Percentiles rank a stretch among this genome's conserved stretches.
Evolutionary conservation across 2,888 invertebrate species (phyloP).

Genomic region (Tipula unca): DNA sequence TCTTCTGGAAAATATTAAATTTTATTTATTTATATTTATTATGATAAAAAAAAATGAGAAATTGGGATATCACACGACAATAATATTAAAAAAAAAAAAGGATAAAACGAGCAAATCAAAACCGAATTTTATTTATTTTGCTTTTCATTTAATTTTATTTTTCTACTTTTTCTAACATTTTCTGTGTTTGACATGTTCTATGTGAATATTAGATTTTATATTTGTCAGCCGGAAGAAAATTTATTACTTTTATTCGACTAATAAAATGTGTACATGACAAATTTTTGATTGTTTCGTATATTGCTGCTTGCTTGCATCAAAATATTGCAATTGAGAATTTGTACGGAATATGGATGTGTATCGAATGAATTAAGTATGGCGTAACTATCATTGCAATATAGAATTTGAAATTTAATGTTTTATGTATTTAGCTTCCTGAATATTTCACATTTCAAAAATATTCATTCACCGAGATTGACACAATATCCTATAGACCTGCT

Average conservation of each 20-base stretch:
- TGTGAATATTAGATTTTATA: not conserved
- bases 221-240: not conserved
- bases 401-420: no score
- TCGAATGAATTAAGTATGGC: not conserved
- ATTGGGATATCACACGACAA: constrained; percentile 8
- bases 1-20: not conserved
- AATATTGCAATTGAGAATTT: not conserved
- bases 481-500: no score
- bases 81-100: not conserved
- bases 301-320: not conserved
- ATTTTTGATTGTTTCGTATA: not conserved
- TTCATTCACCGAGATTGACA: no score
- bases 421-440: no score
- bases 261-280: not conserved
- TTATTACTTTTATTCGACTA: not conserved
- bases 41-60: not conserved
- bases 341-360: not conserved
- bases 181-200: not conserved
- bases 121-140: not conserved
- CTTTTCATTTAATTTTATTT: not conserved
- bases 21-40: not conserved
- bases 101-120: not conserved
- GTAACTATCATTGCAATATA: no score
- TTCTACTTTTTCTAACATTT: not conserved
- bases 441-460: no score